These are phyloP conservation scores for Vulpes ferrilata DNA, from an alignment of 2,113 vertebrate species.

Conservation along the genomic window DNA sequence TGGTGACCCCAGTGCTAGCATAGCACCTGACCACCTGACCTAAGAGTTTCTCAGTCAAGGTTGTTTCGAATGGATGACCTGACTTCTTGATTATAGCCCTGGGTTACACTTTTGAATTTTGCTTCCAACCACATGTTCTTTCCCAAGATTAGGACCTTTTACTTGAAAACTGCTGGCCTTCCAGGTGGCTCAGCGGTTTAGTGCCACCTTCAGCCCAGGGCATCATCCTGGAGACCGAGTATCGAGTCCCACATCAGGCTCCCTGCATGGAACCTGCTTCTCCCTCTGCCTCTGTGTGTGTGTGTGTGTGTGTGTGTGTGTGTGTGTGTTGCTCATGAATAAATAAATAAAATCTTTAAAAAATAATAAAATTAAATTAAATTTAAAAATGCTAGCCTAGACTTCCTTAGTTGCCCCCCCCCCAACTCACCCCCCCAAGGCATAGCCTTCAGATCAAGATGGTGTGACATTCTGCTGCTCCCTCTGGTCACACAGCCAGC, in stretches of 20 bases:
- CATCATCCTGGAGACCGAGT: no score
- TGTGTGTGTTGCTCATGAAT: no score
- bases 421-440: no score
- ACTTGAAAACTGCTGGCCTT: neutral
- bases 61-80: conserved; percentile 6
- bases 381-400: neutral
- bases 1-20: neutral
- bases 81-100: neutral
- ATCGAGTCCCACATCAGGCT: no score
- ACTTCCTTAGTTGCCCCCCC: neutral
- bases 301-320: no score
- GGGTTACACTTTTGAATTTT: neutral
- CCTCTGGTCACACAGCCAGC: neutral
- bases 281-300: no score
- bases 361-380: no score
- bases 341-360: no score
- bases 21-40: neutral
- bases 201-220: no score
- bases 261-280: no score
- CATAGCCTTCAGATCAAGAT: neutral
- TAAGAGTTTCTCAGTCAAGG: neutral
- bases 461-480: neutral
- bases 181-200: no score
- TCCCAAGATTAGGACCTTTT: neutral
- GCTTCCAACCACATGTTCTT: neutral